These are phyloP conservation scores for Tricholaema leucomelas DNA, from an alignment of 2,113 vertebrate species.

Conservation along the genomic window DNA sequence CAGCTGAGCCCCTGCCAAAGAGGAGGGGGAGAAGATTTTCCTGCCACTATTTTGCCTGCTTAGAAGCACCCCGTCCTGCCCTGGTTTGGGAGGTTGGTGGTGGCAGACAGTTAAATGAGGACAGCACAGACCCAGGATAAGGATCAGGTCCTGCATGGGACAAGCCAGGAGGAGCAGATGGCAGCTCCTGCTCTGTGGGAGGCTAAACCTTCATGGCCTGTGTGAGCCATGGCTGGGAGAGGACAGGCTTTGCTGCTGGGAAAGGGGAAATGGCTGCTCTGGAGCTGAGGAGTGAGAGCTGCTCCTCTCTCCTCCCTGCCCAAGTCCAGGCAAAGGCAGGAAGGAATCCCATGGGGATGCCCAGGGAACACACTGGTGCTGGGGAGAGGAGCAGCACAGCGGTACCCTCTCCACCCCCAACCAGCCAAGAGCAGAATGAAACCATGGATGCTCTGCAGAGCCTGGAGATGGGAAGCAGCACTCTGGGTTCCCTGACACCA, in stretches of 20 bases:
- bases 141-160: too few species aligned
- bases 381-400: neutral
- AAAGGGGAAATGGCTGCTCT: neutral
- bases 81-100: neutral
- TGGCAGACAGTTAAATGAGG: neutral
- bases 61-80: neutral
- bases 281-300: too few species aligned
- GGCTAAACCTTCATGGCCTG: too few species aligned
- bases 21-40: rapidly evolving
- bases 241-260: neutral
- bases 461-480: neutral
- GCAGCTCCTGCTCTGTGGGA: neutral
- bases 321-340: too few species aligned
- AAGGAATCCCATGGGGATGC: too few species aligned
- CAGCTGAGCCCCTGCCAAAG: neutral
- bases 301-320: too few species aligned
- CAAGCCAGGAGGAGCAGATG: too few species aligned
- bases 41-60: neutral
- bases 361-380: neutral
- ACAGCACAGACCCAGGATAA: too few species aligned
- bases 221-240: neutral
- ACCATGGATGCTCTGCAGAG: neutral
- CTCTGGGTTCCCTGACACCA: neutral
- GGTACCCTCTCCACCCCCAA: rapidly evolving
- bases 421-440: neutral